Conservation (phyloP, 2,797 vertebrate genomes). For the Xerus rutilus region DNA sequence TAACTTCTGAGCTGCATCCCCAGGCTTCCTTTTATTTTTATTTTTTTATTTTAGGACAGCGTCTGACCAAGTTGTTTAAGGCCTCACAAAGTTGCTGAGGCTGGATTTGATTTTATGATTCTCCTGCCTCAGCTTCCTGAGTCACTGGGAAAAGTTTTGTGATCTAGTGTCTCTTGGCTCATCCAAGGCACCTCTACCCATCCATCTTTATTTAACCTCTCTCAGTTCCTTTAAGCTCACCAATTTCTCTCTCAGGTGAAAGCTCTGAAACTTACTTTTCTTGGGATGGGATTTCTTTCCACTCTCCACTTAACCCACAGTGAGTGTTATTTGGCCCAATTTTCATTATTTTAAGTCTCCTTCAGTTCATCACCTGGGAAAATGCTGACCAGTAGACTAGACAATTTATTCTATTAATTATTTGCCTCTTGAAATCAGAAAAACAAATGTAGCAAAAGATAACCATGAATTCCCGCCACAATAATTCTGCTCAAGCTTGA, state of each 20-base stretch:
- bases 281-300: neutral
- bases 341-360: neutral
- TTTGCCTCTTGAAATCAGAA: neutral
- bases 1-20: no score
- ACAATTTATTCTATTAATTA: neutral
- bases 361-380: neutral
- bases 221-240: neutral
- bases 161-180: neutral
- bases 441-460: neutral
- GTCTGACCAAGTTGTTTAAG: no score
- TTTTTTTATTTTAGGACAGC: no score
- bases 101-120: no score
- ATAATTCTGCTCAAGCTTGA: neutral
- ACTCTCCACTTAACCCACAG: neutral
- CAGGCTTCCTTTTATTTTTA: no score
- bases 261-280: neutral
- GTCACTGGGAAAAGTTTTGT: no score
- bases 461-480: neutral
- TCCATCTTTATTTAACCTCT: neutral
- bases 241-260: neutral
- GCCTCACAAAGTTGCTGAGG: no score
- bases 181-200: neutral
- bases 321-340: neutral
- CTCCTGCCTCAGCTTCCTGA: no score
- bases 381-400: neutral